Evolutionary conservation across 2,113 vertebrate species (phyloP).

Genomic region (Osmerus eperlanus): DNA sequence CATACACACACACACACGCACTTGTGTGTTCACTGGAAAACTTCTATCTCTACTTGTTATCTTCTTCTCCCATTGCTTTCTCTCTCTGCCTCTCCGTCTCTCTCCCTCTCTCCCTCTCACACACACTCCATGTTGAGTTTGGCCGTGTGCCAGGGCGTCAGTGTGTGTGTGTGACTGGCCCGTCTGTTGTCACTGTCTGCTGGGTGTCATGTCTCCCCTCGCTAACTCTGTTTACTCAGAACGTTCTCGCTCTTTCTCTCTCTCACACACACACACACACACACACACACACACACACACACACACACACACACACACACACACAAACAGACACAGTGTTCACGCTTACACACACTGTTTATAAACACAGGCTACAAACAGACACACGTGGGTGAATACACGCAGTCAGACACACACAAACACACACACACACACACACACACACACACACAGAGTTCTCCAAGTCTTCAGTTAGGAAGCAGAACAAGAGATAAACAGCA

Average conservation of each 20-base stretch:
- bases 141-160: slow-evolving; percentile 39
- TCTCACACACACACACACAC: slow-evolving; percentile 5
- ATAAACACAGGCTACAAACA: neutral
- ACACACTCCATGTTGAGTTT: slow-evolving; percentile 35
- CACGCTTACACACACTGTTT: neutral
- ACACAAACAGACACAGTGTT: neutral
- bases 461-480: no score
- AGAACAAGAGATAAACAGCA: neutral
- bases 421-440: neutral
- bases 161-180: neutral
- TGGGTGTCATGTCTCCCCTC: slow-evolving; percentile 31
- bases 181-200: slow-evolving; percentile 46
- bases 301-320: slow-evolving; percentile 23
- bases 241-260: slow-evolving; percentile 30
- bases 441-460: neutral
- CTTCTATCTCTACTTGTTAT: slow-evolving; percentile 28
- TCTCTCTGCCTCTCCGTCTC: slow-evolving; percentile 22
- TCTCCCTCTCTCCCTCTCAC: slow-evolving; percentile 6
- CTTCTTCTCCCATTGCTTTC: slow-evolving; percentile 44
- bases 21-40: neutral
- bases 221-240: slow-evolving; percentile 42
- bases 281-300: slow-evolving; percentile 24
- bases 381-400: neutral
- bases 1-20: slow-evolving; percentile 33
- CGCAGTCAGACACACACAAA: neutral